These are phyloP conservation scores for Nycticryphes semicollaris DNA, from an alignment of 2,113 vertebrate genomes.

Conservation along the genomic window DNA sequence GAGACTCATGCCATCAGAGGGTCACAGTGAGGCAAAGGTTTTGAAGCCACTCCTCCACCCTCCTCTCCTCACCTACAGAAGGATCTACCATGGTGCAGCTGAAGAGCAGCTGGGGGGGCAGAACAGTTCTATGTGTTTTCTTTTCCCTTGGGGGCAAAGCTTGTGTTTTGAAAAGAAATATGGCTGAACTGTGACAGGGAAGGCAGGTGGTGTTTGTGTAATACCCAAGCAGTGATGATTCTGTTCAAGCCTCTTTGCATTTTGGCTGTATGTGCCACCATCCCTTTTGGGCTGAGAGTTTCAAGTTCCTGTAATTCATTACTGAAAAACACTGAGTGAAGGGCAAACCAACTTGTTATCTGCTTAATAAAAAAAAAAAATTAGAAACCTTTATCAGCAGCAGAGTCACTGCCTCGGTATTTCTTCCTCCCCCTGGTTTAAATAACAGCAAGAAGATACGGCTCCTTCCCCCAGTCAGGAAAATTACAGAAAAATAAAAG, in stretches of 20 bases:
- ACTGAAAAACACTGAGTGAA: background rate
- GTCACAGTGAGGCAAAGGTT: background rate
- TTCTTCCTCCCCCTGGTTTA: background rate
- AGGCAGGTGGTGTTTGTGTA: rapidly evolving
- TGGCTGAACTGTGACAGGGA: background rate
- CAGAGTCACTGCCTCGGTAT: background rate
- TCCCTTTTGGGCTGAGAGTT: background rate
- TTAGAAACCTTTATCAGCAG: background rate
- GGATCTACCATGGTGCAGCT: background rate
- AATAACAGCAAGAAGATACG: background rate
- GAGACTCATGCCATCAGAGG: background rate
- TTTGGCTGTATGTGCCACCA: background rate
- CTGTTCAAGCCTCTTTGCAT: background rate
- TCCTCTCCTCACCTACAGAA: background rate
- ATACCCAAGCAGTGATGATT: background rate
- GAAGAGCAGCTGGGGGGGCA: background rate
- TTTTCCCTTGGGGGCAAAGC: background rate
- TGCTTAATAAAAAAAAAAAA: background rate
- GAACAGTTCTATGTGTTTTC: background rate
- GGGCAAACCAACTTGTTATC: background rate
- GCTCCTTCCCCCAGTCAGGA: background rate
- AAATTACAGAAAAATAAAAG: background rate
- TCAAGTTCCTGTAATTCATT: background rate
- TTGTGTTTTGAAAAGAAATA: background rate
- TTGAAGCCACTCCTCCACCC: background rate